Evolutionary conservation across 2,113 vertebrate species (phyloP).

Genomic region (Psilopogon haemacephalus): DNA sequence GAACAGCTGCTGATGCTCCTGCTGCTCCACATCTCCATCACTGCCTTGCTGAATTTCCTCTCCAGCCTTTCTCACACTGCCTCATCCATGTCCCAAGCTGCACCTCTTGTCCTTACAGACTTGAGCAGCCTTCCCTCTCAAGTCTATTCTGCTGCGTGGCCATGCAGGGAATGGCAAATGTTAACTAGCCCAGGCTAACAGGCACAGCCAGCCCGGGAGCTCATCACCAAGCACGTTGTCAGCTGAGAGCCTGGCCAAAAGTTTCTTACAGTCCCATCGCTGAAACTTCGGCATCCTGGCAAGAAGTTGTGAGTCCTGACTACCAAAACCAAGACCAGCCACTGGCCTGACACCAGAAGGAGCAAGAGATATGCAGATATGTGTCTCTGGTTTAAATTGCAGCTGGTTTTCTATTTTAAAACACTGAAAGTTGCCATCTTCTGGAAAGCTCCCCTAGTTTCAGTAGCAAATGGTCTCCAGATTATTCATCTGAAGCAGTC

Average conservation of each 20-base stretch:
- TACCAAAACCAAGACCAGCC: neutral
- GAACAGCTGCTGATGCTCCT: neutral
- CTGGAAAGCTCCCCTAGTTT: neutral
- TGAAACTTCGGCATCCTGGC: neutral
- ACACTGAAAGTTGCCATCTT: neutral
- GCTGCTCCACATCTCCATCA: neutral
- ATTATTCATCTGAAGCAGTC: neutral
- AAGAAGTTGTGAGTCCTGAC: neutral
- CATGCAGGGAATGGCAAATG: accelerated
- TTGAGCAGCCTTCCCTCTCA: neutral
- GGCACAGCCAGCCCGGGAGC: neutral
- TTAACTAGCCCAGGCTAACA: neutral
- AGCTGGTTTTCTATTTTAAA: neutral
- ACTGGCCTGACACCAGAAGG: neutral
- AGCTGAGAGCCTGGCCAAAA: neutral
- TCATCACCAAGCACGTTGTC: neutral
- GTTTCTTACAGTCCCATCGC: neutral
- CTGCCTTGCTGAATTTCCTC: neutral
- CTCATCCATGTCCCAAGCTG: neutral
- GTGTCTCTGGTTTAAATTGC: neutral
- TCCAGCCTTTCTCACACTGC: neutral
- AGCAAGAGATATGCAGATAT: neutral
- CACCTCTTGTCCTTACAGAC: neutral
- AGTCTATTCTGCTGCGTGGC: neutral
- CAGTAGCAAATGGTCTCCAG: neutral